A percentile compares a stretch with the other conserved stretches of the same genome.
Conservation (phyloP, 1,140 invertebrate genomes). For the Drosophila kanapiae region DNA sequence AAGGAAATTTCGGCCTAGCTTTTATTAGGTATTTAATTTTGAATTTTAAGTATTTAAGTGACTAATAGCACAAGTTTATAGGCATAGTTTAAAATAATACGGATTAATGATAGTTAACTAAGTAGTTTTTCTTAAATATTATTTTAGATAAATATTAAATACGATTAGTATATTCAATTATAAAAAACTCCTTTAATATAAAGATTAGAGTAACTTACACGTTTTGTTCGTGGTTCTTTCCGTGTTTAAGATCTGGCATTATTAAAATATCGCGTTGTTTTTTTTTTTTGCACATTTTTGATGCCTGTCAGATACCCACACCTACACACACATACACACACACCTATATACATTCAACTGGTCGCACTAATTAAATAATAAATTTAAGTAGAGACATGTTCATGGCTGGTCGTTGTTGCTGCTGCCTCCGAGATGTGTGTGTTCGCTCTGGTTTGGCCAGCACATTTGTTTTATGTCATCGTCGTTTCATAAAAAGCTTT, state of each 20-base stretch:
- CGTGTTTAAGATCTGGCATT: not conserved
- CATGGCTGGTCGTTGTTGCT: constrained; percentile 9
- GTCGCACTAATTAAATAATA: constrained; percentile 74
- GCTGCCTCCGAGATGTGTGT: not conserved
- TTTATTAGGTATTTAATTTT: too few species aligned
- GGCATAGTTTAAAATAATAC: too few species aligned
- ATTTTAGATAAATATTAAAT: too few species aligned
- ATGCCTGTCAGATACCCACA: not conserved
- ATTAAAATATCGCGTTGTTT: not conserved
- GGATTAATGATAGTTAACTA: too few species aligned
- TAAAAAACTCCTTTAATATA: not conserved
- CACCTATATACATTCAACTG: constrained; percentile 25
- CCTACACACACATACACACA: not conserved
- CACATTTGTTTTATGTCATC: constrained; percentile 66
- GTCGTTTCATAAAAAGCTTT: constrained; percentile 72
- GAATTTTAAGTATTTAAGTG: too few species aligned
- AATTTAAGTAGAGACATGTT: constrained; percentile 55
- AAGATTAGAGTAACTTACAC: too few species aligned
- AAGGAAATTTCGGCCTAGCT: not conserved
- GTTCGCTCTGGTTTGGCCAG: constrained; percentile 40
- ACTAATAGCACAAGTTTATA: too few species aligned
- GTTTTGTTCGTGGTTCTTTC: not conserved
- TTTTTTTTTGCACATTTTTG: not conserved
- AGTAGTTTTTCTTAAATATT: too few species aligned
- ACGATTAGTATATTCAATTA: not conserved